Percentiles rank a stretch among this genome's conserved stretches.
phyloP scores from a whole-genome alignment of 2,888 invertebrate genomes.

The Syrista parreyssii region DNA sequence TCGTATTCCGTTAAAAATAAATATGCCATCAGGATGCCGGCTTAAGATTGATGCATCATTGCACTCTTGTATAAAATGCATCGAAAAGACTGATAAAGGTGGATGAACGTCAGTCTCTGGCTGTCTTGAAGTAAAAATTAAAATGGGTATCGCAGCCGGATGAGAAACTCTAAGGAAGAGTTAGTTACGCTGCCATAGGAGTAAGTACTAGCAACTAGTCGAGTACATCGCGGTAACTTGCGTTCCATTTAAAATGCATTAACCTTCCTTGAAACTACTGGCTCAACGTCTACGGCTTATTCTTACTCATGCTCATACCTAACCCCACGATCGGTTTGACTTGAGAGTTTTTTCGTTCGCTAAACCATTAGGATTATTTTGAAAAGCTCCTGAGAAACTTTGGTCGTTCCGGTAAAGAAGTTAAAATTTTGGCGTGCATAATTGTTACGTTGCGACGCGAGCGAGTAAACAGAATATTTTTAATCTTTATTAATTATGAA shows the following conservation, averaged over 20 bases:
- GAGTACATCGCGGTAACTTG: constrained; percentile 32
- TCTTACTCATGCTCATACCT: background rate
- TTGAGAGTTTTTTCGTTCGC: background rate
- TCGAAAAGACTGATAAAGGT: background rate
- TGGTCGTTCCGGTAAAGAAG: background rate
- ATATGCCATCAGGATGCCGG: background rate
- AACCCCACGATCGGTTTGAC: no score
- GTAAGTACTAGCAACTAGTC: constrained; percentile 1
- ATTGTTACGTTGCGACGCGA: no score
- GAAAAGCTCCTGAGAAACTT: background rate
- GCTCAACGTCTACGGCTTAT: background rate
- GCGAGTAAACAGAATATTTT: no score
- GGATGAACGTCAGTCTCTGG: background rate
- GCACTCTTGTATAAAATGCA: background rate
- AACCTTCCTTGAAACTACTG: constrained; percentile 22
- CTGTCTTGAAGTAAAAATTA: background rate
- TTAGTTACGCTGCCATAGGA: background rate
- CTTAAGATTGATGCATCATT: background rate
- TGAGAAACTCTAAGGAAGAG: constrained; percentile 1
- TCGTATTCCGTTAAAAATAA: background rate
- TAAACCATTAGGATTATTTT: constrained; percentile 41
- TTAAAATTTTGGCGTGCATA: background rate
- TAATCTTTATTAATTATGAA: background rate
- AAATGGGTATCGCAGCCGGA: background rate
- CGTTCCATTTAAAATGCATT: constrained; percentile 50